Evolutionary conservation across 2,888 invertebrate species (phyloP).

Genomic region (Zele albiditarsus): DNA sequence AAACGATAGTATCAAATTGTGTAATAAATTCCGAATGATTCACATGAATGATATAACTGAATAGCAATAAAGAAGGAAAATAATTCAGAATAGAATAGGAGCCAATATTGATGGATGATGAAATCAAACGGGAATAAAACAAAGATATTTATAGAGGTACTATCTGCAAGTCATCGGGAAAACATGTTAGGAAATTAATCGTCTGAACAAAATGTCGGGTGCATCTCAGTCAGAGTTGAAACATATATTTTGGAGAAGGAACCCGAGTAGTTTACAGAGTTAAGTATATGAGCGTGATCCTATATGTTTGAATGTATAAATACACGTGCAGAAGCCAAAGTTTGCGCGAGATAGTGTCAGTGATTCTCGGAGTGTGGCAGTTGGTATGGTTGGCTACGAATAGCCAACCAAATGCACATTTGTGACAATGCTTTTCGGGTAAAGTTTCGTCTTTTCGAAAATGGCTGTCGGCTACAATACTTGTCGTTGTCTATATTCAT

Average conservation of each 20-base stretch:
- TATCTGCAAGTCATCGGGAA: background rate
- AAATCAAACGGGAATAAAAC: background rate
- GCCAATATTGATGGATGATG: background rate
- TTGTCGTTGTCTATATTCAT: background rate
- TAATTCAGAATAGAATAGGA: background rate
- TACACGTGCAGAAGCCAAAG: background rate
- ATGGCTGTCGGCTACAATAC: conserved; percentile 16
- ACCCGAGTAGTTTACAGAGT: conserved; percentile 1
- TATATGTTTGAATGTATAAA: background rate
- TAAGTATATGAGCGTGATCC: conserved; percentile 18
- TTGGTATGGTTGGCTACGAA: conserved; percentile 24
- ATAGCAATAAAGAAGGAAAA: background rate
- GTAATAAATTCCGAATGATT: background rate
- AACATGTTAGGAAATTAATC: background rate
- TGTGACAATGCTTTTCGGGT: conserved; percentile 34
- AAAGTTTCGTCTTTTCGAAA: conserved; percentile 33
- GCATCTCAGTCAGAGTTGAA: background rate
- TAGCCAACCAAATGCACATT: conserved; percentile 21
- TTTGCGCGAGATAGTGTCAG: conserved; percentile 34
- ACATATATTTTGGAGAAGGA: background rate
- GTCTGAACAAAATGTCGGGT: background rate
- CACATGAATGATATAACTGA: background rate
- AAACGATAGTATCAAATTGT: background rate
- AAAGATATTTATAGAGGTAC: background rate
- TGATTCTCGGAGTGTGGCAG: conserved; percentile 24